Conservation (phyloP, 2,113 vertebrate genomes). For the Microtus oregoni region DNA sequence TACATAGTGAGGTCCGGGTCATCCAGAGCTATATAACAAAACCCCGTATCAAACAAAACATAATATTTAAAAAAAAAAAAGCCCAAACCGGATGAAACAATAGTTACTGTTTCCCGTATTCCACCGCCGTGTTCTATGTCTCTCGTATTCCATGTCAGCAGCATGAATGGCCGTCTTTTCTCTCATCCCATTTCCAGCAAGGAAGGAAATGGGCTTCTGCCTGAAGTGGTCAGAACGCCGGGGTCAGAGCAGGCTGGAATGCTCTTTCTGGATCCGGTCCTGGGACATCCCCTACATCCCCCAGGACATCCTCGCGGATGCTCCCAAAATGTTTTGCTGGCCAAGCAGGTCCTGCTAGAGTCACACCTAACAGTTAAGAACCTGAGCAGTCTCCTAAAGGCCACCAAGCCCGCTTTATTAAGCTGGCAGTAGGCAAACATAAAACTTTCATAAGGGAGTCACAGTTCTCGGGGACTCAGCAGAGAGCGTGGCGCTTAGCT, state of each 20-base stretch:
- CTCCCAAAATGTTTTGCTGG: background rate
- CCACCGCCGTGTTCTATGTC: background rate
- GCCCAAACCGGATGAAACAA: background rate
- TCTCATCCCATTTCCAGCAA: background rate
- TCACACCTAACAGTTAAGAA: background rate
- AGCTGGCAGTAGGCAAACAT: background rate
- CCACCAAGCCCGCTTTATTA: slow-evolving; percentile 38
- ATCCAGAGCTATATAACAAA: background rate
- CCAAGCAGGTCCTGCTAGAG: background rate
- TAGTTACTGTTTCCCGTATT: background rate
- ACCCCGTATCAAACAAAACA: background rate
- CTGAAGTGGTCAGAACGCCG: background rate
- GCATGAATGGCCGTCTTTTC: background rate
- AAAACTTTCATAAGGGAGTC: slow-evolving; percentile 68
- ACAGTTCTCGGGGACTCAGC: slow-evolving; percentile 24
- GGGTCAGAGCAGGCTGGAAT: background rate
- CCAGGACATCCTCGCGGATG: background rate
- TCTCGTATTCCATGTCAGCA: accelerated
- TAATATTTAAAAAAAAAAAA: background rate
- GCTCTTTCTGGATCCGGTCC: background rate
- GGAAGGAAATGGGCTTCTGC: background rate
- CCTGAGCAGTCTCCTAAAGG: slow-evolving; percentile 40
- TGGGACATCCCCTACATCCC: background rate
- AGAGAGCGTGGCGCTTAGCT: background rate
- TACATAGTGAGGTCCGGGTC: background rate